Percentiles rank a stretch among this genome's conserved stretches.
phyloP scores from a whole-genome alignment of 1,140 invertebrate species.

The Bombus confusus region DNA sequence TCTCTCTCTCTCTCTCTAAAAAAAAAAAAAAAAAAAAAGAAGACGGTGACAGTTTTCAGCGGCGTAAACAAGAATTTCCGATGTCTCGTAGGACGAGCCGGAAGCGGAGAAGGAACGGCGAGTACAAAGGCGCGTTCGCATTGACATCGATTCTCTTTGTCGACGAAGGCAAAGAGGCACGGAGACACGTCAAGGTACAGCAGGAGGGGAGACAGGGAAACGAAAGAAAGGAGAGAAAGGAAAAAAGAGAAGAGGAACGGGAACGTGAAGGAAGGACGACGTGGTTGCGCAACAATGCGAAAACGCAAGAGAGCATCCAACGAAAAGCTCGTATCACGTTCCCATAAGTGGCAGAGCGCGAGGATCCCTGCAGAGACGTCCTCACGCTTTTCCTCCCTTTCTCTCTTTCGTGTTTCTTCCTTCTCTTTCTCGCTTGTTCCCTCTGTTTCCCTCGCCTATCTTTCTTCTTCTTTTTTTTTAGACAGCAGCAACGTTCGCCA shows the following conservation, averaged over 20 bases:
- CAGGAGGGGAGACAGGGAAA: not conserved
- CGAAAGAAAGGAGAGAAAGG: not conserved
- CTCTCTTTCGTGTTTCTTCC: not conserved
- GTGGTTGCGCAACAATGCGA: conserved; percentile 76
- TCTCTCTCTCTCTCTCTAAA: too few species aligned
- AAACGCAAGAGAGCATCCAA: conserved; percentile 74
- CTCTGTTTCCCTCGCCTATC: not conserved
- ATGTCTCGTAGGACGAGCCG: conserved; percentile 21
- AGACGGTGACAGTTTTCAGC: not conserved
- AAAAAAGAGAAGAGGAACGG: not conserved
- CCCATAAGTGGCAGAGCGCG: conserved; percentile 75
- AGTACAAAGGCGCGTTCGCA: conserved; percentile 20
- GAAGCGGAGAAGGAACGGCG: conserved; percentile 1
- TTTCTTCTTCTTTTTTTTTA: not conserved
- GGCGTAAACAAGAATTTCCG: conserved; percentile 20
- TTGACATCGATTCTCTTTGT: conserved; percentile 72
- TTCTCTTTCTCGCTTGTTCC: not conserved
- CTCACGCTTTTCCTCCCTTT: conserved; percentile 52
- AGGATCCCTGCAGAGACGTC: conserved; percentile 71
- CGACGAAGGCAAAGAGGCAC: conserved; percentile 3
- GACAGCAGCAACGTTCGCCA: not conserved
- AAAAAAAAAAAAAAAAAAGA: too few species aligned
- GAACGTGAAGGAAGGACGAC: conserved; percentile 51
- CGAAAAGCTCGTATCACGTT: conserved; percentile 75
- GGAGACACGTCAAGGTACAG: not conserved